phyloP scores from a whole-genome alignment of 2,113 vertebrate genomes.

The Gadus macrocephalus region DNA sequence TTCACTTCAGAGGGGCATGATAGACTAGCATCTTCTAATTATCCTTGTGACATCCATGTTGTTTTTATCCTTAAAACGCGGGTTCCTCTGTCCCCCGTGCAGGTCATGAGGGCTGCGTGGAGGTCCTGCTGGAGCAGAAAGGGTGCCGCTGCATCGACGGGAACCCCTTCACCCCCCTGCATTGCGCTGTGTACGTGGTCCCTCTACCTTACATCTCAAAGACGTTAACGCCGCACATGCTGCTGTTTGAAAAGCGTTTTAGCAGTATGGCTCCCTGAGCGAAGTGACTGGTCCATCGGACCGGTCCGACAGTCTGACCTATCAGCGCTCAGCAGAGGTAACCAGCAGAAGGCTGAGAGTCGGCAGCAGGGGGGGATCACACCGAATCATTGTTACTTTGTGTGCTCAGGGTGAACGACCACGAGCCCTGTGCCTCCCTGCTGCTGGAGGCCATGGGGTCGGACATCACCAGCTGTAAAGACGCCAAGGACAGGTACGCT shows the following conservation, averaged over 20 bases:
- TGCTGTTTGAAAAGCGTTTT: no score
- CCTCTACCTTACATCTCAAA: not conserved
- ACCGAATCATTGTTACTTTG: not conserved
- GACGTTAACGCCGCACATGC: no score
- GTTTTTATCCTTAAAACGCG: not conserved
- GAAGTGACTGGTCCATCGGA: no score
- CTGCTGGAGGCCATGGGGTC: conserved; percentile 88
- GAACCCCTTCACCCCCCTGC: conserved; percentile 92
- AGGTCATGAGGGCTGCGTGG: conserved; percentile 96
- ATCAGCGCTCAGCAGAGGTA: no score
- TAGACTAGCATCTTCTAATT: no score
- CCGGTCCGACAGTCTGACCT: no score
- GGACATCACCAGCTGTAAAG: conserved; percentile 83
- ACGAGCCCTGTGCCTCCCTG: conserved; percentile 87
- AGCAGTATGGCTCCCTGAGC: no score
- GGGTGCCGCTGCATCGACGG: conserved; percentile 82
- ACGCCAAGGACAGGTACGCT: conserved; percentile 85
- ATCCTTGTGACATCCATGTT: not conserved
- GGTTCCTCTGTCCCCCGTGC: conserved; percentile 32
- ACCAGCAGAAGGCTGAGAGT: not conserved
- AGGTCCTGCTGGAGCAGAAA: conserved; percentile 94
- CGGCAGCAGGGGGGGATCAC: not conserved
- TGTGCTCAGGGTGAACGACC: conserved; percentile 81
- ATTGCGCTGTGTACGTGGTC: conserved; percentile 91
- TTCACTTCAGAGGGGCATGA: no score